Evolutionary conservation across 92 coral and sea anemone genomes (phyloP).

Genomic region (Pocillopora grandis): DNA sequence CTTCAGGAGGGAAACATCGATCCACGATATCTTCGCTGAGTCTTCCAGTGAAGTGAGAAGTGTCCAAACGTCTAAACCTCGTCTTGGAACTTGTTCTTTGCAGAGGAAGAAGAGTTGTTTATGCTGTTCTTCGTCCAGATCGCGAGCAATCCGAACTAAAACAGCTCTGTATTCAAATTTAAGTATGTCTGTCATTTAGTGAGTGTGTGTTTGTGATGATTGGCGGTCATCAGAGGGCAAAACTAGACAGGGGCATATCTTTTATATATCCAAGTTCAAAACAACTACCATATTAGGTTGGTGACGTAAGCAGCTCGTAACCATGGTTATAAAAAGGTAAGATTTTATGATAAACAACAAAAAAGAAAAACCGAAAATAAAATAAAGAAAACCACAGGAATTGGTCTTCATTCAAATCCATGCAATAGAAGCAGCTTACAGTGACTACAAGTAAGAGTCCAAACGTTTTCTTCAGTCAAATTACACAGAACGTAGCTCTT

Average conservation of each 20-base stretch:
- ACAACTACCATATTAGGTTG: constrained; percentile 12
- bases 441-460: no score
- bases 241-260: background rate
- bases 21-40: constrained; percentile 28
- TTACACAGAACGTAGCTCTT: no score
- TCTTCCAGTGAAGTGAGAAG: constrained; percentile 14
- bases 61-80: background rate
- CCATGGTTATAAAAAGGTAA: background rate
- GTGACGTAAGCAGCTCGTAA: background rate
- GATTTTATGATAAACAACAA: no score
- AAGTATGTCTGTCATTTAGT: constrained; percentile 1
- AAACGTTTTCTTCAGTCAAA: no score
- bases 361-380: background rate
- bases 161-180: background rate
- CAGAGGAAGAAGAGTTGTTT: constrained; percentile 28
- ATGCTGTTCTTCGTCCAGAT: background rate
- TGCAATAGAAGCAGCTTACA: background rate
- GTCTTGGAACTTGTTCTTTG: background rate
- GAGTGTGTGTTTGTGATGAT: background rate
- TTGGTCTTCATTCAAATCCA: background rate
- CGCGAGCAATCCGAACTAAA: constrained; percentile 18
- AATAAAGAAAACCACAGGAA: background rate
- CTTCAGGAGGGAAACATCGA: constrained; percentile 19
- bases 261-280: background rate
- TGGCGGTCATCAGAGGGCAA: constrained; percentile 25